Conservation (phyloP, 2,113 vertebrate species). For the Mohoua ochrocephala region DNA sequence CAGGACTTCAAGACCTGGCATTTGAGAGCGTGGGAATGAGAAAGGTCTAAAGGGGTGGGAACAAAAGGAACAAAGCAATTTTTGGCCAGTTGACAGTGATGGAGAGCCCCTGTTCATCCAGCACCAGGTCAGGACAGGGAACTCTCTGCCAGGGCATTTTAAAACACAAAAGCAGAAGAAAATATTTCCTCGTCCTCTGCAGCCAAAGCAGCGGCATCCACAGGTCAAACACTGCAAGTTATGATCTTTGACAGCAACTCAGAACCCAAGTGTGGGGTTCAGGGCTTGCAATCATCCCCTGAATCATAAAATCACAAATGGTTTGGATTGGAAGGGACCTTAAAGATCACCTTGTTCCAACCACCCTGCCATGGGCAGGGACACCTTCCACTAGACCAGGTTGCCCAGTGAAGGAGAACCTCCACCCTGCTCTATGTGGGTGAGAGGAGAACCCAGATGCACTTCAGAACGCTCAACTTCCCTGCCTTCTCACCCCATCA, state of each 20-base stretch:
- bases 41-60: not conserved
- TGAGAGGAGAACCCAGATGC: not conserved
- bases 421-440: not conserved
- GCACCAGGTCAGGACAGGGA: conserved; percentile 1
- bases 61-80: conserved; percentile 35
- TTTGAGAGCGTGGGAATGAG: conserved; percentile 48
- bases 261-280: not conserved
- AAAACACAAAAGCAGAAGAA: conserved; percentile 16
- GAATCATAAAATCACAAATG: not conserved
- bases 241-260: not conserved
- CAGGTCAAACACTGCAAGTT: not conserved
- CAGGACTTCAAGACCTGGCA: conserved; percentile 21
- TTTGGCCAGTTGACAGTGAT: conserved; percentile 1
- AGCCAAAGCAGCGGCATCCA: conserved; percentile 33
- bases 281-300: not conserved
- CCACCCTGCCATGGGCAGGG: not conserved
- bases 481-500: not conserved
- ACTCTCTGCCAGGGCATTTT: conserved; percentile 13
- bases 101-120: conserved; percentile 8
- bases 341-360: not conserved
- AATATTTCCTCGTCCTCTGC: not conserved
- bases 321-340: not conserved
- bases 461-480: not conserved
- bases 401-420: not conserved
- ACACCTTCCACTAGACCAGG: not conserved